Conservation (phyloP, 2,113 vertebrate species). For the Solenodon paradoxus region DNA sequence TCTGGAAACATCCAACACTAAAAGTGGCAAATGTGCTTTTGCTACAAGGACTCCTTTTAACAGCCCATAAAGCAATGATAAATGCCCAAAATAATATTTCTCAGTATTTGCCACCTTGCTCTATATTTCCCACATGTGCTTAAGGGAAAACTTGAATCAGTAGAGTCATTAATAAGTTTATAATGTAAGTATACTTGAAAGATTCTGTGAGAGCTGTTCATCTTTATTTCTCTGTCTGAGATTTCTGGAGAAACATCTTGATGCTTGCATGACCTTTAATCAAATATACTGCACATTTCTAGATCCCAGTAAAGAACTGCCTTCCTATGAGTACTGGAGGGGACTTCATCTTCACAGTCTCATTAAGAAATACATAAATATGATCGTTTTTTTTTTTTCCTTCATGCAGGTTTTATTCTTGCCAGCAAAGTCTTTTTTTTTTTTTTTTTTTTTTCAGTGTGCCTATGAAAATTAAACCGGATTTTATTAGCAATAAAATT, state of each 20-base stretch:
- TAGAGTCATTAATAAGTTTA: constrained; percentile 55
- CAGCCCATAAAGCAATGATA: constrained; percentile 40
- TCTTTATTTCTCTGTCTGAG: constrained; percentile 30
- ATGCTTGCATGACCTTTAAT: constrained; percentile 60
- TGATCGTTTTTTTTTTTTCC: constrained; percentile 17
- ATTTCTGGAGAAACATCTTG: constrained; percentile 42
- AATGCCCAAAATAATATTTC: constrained; percentile 50
- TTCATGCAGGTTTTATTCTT: constrained; percentile 29
- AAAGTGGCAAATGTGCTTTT: background rate
- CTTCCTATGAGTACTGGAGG: background rate
- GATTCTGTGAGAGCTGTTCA: constrained; percentile 32
- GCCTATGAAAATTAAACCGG: constrained; percentile 44
- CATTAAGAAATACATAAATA: constrained; percentile 58
- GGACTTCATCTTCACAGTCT: background rate
- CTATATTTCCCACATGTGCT: constrained; percentile 25
- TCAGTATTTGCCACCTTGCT: background rate
- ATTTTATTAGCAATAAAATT: constrained; percentile 52
- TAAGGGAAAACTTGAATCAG: constrained; percentile 27
- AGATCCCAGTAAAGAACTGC: constrained; percentile 23
- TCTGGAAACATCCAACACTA: background rate
- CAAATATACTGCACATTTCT: constrained; percentile 51
- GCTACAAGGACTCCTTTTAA: background rate
- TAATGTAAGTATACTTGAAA: constrained; percentile 31
- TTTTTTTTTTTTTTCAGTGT: background rate
- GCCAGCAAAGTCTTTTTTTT: background rate